Conservation (phyloP, 1,140 invertebrate species). For the Agrilus planipennis region DNA sequence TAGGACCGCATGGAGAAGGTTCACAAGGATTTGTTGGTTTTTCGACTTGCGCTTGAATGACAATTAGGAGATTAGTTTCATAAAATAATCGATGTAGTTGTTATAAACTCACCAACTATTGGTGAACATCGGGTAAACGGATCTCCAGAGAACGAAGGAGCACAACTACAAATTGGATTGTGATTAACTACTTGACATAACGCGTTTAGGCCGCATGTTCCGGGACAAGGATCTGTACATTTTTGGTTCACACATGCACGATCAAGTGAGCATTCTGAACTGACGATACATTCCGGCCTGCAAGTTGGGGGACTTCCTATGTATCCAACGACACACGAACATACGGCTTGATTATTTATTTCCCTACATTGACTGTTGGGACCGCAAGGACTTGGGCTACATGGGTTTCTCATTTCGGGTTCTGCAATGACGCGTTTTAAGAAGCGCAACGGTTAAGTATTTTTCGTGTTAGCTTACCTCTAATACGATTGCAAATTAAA, state of each 20-base stretch:
- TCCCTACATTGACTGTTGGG: slow-evolving; percentile 50
- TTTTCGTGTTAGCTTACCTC: slow-evolving; percentile 35
- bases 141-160: slow-evolving; percentile 41
- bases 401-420: slow-evolving; percentile 37
- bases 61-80: background rate
- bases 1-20: slow-evolving; percentile 54
- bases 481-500: slow-evolving; percentile 42
- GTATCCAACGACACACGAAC: slow-evolving; percentile 46
- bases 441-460: background rate
- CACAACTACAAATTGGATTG: slow-evolving; percentile 45
- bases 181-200: slow-evolving; percentile 51
- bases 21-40: slow-evolving; percentile 40
- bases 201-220: slow-evolving; percentile 47
- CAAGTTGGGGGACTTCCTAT: slow-evolving; percentile 47
- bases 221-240: slow-evolving; percentile 51
- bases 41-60: slow-evolving; percentile 21
- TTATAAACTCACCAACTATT: no score
- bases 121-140: slow-evolving; percentile 41
- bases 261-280: slow-evolving; percentile 44
- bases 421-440: slow-evolving; percentile 3
- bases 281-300: slow-evolving; percentile 49
- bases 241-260: slow-evolving; percentile 51
- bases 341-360: slow-evolving; percentile 43
- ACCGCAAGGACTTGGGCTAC: slow-evolving; percentile 53
- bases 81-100: slow-evolving; percentile 5